These are phyloP conservation scores for Salvelinus namaycush DNA, from an alignment of 2,113 vertebrate species.

Conservation along the genomic window DNA sequence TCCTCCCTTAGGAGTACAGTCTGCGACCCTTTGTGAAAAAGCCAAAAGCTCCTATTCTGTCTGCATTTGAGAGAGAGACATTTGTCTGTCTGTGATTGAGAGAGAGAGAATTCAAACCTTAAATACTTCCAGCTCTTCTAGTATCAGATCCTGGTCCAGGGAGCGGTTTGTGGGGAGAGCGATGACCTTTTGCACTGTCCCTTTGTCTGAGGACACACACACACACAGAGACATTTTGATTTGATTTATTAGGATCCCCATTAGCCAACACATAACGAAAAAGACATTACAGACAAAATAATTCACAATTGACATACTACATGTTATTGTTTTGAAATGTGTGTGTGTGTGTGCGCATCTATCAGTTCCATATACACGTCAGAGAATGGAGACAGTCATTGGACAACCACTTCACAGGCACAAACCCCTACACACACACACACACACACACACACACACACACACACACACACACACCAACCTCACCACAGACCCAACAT, in stretches of 20 bases:
- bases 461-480: background rate
- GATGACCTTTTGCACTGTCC: constrained; percentile 93
- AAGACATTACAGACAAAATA: too few relatives aligned
- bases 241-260: too few relatives aligned
- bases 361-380: constrained; percentile 1
- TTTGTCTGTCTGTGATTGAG: constrained; percentile 17
- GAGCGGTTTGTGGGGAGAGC: constrained; percentile 88
- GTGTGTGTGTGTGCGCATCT: too few relatives aligned
- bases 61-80: constrained; percentile 43
- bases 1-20: background rate
- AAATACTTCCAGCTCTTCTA: constrained; percentile 97
- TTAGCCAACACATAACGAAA: too few relatives aligned
- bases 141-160: constrained; percentile 87
- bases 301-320: too few relatives aligned
- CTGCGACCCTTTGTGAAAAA: constrained; percentile 30
- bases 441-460: constrained; percentile 13
- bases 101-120: constrained; percentile 78
- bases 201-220: constrained; percentile 80
- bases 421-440: constrained; percentile 4
- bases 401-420: background rate
- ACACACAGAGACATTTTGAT: background rate
- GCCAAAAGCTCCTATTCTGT: constrained; percentile 21
- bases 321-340: too few relatives aligned
- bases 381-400: constrained; percentile 2
- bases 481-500: constrained; percentile 1